Evolutionary conservation across 2,888 invertebrate genomes (phyloP), one percentile per base, ranked within the genome.

Genomic region (Malacosoma neustria): DNA sequence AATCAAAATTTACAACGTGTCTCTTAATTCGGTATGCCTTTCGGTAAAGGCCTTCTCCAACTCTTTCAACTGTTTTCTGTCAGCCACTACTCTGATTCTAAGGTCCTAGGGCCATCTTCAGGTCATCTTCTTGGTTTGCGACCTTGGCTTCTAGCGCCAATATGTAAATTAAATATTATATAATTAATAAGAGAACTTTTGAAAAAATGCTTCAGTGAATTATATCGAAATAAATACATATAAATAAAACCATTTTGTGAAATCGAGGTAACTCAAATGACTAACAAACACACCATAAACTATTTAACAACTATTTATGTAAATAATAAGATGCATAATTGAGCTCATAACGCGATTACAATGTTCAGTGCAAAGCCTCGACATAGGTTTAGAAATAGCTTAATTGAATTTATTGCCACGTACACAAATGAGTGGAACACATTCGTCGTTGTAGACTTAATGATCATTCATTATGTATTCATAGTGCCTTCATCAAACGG

Each of bases 361-460:
- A 50, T 54, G 55, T 65, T 65, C 63, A 53, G 57, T 48, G 54
- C 53, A 53, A 49, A 31, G 41, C 54, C 49, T 53, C 48, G 44
- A 43, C 48, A 43, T 52, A 52, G 49, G 52, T 49, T 53, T 56
- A 61, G 61, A 58, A 59, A 68, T 59, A 58, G 57, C 66, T 73
- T 79, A 82, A 81, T 84, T 81, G 75, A 81, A 77, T 82, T 80
- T 81, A 82, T 81, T 72, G 64, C 63, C 79, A 76, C 79, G 81
- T 81, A 63, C 66, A 63, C 72, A 73, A 77, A 79, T 80, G 79
- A 80, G 70, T 72, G 49, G 66, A 64, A 63, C 67, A 67, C 60
- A 66, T 64, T 52, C 57, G 47, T 52, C 57, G 55, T 58, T 60
- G 57, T 52, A 49, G 53, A 53, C 46, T 58, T 42, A 44, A 74